Evolutionary conservation across 2,888 invertebrate genomes (phyloP).

Genomic region (Exephanes ischioxanthus): DNA sequence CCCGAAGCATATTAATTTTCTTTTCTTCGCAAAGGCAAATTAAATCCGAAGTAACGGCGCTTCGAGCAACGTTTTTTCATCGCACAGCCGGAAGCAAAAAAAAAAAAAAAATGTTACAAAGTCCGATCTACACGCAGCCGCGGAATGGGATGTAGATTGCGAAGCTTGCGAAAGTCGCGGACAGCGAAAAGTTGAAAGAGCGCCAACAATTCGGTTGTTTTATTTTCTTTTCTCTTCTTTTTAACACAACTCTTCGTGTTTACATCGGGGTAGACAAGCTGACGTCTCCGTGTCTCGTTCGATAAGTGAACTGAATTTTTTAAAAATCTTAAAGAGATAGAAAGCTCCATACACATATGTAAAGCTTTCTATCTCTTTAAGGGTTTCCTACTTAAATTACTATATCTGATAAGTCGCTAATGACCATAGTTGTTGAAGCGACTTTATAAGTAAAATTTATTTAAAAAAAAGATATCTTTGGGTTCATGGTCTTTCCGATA

Average conservation of each 20-base stretch:
- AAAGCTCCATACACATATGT: neutral
- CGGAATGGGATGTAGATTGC: constrained; percentile 7
- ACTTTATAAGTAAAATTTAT: too few relatives aligned
- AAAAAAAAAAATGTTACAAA: constrained; percentile 3
- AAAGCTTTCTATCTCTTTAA: too few relatives aligned
- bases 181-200: constrained; percentile 38
- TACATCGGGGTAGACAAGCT: neutral
- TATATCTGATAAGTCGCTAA: too few relatives aligned
- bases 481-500: too few relatives aligned
- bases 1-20: constrained; percentile 61
- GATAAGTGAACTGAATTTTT: constrained; percentile 11
- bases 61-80: constrained; percentile 54
- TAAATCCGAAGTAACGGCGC: constrained; percentile 56
- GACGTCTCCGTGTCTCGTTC: neutral
- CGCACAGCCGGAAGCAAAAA: neutral
- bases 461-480: too few relatives aligned
- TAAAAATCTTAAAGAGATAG: neutral
- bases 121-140: neutral
- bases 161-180: neutral
- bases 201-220: constrained; percentile 14
- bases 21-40: constrained; percentile 50
- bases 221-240: neutral
- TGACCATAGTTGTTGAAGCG: too few relatives aligned
- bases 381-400: too few relatives aligned
- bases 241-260: constrained; percentile 7